Conservation (phyloP, 2,113 vertebrate genomes). For the Anarhynchus alexandrinus region DNA sequence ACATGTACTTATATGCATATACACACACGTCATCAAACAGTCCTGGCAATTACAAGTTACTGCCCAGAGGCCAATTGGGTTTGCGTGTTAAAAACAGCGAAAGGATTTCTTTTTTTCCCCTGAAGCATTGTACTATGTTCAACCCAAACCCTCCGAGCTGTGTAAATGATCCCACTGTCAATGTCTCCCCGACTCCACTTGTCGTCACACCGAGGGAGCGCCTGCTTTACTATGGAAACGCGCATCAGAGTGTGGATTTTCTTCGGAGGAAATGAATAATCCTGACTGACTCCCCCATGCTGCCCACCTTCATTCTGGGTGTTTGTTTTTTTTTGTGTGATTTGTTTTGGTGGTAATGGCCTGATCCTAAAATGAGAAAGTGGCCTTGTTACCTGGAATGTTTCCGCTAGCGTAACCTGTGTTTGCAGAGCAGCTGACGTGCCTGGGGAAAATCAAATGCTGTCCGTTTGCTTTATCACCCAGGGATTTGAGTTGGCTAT, state of each 20-base stretch:
- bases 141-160: not conserved
- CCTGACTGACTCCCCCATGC: accelerated
- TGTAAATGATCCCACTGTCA: too few species aligned
- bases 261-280: not conserved
- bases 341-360: not conserved
- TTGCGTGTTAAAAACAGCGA: not conserved
- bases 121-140: not conserved
- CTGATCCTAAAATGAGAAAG: not conserved
- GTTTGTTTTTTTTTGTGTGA: too few species aligned
- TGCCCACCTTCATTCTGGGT: not conserved
- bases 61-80: not conserved
- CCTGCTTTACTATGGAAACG: not conserved
- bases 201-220: accelerated
- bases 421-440: not conserved
- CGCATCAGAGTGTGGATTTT: not conserved
- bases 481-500: not conserved
- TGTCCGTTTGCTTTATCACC: not conserved
- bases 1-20: not conserved
- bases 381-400: accelerated
- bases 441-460: not conserved
- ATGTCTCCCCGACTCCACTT: not conserved
- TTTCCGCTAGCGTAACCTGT: not conserved
- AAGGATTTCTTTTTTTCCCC: not conserved
- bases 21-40: too few species aligned
- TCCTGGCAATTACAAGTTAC: not conserved